A percentile compares a stretch with the other conserved stretches of the same genome.
phyloP scores from a whole-genome alignment of 2,797 vertebrate species.

The Cyprinodon diabolis region DNA sequence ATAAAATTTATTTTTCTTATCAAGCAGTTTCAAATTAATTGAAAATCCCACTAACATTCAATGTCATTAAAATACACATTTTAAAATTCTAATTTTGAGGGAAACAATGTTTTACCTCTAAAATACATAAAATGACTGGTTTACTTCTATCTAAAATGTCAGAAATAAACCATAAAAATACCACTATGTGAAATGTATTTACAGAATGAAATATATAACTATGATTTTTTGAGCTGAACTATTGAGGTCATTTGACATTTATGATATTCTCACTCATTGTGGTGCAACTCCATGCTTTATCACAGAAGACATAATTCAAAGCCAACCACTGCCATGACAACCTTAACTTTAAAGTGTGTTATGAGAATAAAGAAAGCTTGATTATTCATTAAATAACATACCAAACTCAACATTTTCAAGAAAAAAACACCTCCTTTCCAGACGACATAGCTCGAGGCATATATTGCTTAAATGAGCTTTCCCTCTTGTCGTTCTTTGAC shows the following conservation, averaged over 20 bases:
- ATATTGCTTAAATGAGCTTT: not conserved
- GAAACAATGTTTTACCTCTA: too few species aligned
- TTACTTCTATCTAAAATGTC: not conserved
- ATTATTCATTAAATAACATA: not conserved
- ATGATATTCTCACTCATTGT: not conserved
- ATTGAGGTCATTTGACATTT: not conserved
- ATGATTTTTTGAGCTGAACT: not conserved
- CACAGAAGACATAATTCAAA: not conserved
- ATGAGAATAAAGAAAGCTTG: not conserved
- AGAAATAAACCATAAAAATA: not conserved
- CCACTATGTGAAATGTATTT: not conserved
- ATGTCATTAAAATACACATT: too few species aligned
- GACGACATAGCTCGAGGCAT: not conserved
- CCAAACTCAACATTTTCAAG: not conserved
- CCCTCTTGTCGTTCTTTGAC: not conserved
- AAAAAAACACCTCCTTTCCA: not conserved
- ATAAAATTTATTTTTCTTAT: too few species aligned
- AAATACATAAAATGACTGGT: too few species aligned
- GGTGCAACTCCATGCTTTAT: not conserved
- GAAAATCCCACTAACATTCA: too few species aligned
- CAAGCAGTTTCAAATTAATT: too few species aligned
- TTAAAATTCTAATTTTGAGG: not conserved
- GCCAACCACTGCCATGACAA: not conserved
- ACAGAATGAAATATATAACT: not conserved
- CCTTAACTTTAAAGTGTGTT: not conserved